Base-by-base conservation (phyloP, 1,140 invertebrate species). In the Conopomorpha cramerella region DNA sequence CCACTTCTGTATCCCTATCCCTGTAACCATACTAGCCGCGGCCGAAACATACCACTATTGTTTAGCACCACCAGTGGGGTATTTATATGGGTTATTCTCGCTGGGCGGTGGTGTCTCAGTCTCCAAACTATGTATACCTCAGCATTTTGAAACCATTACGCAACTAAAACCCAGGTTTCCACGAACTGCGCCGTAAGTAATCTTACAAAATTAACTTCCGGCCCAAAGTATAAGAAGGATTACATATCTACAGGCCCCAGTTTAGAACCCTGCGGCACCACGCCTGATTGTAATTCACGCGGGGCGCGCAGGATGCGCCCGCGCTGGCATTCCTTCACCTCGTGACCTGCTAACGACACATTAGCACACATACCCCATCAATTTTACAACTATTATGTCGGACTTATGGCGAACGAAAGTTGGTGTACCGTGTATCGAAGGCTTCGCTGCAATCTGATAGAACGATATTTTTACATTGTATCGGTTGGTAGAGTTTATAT, bases 311-410 rank as follows among this genome's bases (percentile, higher is more conserved):
- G 49, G 49, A 51, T 44, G 39, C 38, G 16, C 25, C n/a, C 26
- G 34, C 32, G 26, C 34, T 16, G 26, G 34, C 40, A 43, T 48
- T 35, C 45, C 43, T 41, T 39, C 33, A 42, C 51, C 54, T 51
- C 39, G 36, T 66, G 51, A 66, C 62, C 59, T 37, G 61, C 51
- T 54, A 40, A n/a, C n/a, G 16, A 37, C 45, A 45, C 51, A 51
- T 54, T 54, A 57, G 44, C 47, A 48, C 47, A 46, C 44, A 48
- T 51, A 42, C 41, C 33, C 39, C 39, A 23, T 23, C 10, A 23
- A n/a, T n/a, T 23, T 23, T 23, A 6, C 19, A 23, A 23, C 19
- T 4, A 23, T 23, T 4, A 23, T 23, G 19, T 23, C 19, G 4
- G 19, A 23, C 4, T 4, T 10, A 23, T 23, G 4, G 19, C 4